A percentile compares a stretch with the other conserved stretches of the same genome.
These are phyloP conservation scores for Peucedramus taeniatus DNA, from an alignment of 2,113 vertebrate species.

Conservation along the genomic window DNA sequence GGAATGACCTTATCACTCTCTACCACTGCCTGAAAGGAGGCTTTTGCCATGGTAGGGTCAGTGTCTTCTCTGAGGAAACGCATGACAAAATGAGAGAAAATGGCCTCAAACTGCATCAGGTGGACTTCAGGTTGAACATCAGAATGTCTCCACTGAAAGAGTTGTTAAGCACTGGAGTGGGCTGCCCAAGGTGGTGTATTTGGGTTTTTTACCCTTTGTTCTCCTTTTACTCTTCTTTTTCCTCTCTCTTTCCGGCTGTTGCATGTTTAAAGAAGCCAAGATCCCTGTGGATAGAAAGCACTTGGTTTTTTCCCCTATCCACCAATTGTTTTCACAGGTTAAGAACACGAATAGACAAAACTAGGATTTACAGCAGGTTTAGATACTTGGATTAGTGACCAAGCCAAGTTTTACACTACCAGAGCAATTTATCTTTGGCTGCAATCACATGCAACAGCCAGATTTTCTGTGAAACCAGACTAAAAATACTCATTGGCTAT, in stretches of 20 bases:
- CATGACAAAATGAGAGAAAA: not conserved
- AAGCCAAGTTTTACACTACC: not conserved
- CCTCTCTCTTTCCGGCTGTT: not conserved
- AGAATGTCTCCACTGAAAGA: not conserved
- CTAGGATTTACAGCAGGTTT: not conserved
- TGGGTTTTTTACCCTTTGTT: not conserved
- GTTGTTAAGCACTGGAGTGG: not conserved
- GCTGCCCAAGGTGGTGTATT: not conserved
- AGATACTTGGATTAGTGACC: not conserved
- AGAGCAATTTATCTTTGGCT: not conserved
- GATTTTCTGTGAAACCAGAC: not conserved
- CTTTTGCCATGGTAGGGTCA: accelerated
- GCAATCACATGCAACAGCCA: not conserved
- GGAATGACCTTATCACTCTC: not conserved
- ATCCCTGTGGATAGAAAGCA: not conserved
- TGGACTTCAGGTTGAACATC: not conserved
- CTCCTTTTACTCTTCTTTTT: not conserved
- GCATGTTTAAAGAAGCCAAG: not conserved
- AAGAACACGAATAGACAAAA: not conserved
- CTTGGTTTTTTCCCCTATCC: not conserved
- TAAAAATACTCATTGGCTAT: not conserved
- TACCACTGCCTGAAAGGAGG: not conserved
- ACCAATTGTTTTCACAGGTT: not conserved
- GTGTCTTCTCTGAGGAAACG: not conserved
- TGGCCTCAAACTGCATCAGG: not conserved